Evolutionary conservation across 2,797 vertebrate genomes (phyloP).

Genomic region (Hirundo rustica): DNA sequence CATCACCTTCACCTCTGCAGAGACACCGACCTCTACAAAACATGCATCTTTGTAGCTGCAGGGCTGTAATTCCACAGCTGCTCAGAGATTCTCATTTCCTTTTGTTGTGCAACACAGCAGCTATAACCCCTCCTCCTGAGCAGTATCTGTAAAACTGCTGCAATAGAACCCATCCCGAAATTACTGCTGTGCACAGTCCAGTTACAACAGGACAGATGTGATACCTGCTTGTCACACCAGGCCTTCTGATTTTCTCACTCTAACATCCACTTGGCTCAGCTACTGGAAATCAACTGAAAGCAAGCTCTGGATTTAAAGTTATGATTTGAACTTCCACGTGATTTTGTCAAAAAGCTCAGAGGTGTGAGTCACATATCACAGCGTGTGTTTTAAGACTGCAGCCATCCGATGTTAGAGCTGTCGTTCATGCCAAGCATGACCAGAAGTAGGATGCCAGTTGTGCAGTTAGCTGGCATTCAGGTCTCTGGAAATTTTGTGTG

Average conservation of each 20-base stretch:
- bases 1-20: background rate
- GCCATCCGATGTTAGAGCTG: background rate
- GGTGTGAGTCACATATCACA: background rate
- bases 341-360: background rate
- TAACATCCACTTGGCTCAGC: background rate
- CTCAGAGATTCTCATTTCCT: background rate
- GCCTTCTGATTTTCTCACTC: background rate
- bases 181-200: background rate
- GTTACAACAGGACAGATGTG: background rate
- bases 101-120: background rate
- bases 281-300: background rate
- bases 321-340: background rate
- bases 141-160: background rate
- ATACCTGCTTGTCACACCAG: background rate
- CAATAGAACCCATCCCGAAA: background rate
- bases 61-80: constrained; percentile 3
- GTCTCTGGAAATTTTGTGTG: background rate
- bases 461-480: background rate
- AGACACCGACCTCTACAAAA: constrained; percentile 6
- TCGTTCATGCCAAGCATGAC: background rate
- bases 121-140: background rate
- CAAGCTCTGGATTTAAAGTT: background rate
- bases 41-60: background rate
- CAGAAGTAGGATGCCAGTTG: background rate
- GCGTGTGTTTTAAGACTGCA: background rate